Evolutionary conservation across 2,888 invertebrate genomes (phyloP).

Genomic region (Diarsia brunnea): DNA sequence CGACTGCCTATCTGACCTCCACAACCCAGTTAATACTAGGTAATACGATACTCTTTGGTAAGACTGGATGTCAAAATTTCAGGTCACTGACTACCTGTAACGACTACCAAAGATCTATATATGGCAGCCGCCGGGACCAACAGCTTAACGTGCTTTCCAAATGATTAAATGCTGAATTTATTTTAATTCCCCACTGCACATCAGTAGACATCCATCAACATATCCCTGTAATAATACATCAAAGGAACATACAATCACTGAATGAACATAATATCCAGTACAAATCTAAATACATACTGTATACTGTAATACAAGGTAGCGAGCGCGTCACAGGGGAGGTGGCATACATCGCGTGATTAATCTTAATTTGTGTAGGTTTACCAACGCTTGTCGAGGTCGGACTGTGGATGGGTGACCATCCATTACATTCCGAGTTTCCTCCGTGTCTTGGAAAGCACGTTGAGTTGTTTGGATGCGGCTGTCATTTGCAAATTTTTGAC

Average conservation of each 20-base stretch:
- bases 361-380: slow-evolving; percentile 59
- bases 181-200: not conserved
- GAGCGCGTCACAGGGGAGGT: slow-evolving; percentile 25
- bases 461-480: not conserved
- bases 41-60: too few relatives aligned
- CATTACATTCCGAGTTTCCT: too few relatives aligned
- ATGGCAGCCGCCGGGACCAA: too few relatives aligned
- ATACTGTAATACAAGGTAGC: slow-evolving; percentile 9
- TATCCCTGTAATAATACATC: not conserved
- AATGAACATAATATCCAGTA: not conserved
- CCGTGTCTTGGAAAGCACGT: not conserved
- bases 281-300: not conserved
- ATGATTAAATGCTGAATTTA: not conserved
- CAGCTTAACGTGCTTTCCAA: too few relatives aligned
- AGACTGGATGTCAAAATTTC: too few relatives aligned
- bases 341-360: slow-evolving; percentile 46
- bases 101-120: too few relatives aligned
- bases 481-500: not conserved
- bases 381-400: not conserved
- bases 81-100: too few relatives aligned
- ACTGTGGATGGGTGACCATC: too few relatives aligned
- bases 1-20: too few relatives aligned
- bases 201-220: not conserved
- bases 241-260: slow-evolving; percentile 1
- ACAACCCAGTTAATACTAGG: too few relatives aligned